Percentiles rank a stretch among this genome's conserved stretches.
Evolutionary conservation across 2,888 invertebrate species (phyloP).

Genomic region (Stegana nigrithorax): DNA sequence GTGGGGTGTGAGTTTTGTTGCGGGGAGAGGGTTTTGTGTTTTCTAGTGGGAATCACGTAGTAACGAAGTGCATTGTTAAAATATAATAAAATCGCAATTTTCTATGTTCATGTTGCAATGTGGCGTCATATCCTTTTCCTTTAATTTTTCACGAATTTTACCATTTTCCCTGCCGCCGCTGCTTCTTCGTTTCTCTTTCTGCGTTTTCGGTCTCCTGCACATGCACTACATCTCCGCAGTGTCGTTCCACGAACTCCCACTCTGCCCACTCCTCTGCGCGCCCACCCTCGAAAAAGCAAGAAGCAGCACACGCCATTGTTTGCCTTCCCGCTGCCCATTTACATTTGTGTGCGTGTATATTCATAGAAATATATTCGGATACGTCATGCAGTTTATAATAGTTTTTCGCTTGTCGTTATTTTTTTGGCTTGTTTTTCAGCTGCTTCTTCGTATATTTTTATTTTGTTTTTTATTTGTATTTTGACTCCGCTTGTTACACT

Average conservation of each 20-base stretch:
- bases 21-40: too few relatives aligned
- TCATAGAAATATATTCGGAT: not conserved
- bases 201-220: conserved; percentile 10
- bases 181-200: conserved; percentile 17
- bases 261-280: not conserved
- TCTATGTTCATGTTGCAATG: conserved; percentile 62
- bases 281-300: too few relatives aligned
- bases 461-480: conserved; percentile 28
- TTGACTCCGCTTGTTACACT: conserved; percentile 16
- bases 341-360: conserved; percentile 19
- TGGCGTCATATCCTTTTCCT: conserved; percentile 61
- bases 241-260: not conserved
- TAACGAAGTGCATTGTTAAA: conserved; percentile 61
- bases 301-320: conserved; percentile 55
- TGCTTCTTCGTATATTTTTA: conserved; percentile 10
- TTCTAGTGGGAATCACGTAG: conserved; percentile 62
- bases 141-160: conserved; percentile 60
- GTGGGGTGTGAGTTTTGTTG: too few relatives aligned
- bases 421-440: conserved; percentile 3
- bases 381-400: conserved; percentile 42
- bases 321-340: conserved; percentile 35
- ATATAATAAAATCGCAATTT: conserved; percentile 60
- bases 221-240: not conserved
- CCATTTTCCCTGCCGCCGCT: conserved; percentile 56
- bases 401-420: conserved; percentile 20